Conservation (phyloP, 2,888 invertebrate species). For the Eristalis intricaria region DNA sequence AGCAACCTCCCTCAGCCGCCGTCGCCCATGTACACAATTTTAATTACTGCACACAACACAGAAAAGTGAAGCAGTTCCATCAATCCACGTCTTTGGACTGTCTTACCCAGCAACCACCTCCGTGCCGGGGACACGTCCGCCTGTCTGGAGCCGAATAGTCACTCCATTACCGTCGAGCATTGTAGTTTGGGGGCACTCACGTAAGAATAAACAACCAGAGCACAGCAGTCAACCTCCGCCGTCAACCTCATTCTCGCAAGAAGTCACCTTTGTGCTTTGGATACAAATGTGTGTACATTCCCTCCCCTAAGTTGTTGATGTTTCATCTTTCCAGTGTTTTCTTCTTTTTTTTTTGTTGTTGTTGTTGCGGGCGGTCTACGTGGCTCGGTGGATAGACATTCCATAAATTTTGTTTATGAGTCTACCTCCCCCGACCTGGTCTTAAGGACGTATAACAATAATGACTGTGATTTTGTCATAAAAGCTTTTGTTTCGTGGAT, state of each 20-base stretch:
- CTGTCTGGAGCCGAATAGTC: constrained; percentile 67
- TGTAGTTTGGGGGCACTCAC: constrained; percentile 39
- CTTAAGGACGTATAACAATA: constrained; percentile 66
- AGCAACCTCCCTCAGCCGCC: constrained; percentile 8
- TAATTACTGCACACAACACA: constrained; percentile 66
- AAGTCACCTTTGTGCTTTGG: constrained; percentile 62
- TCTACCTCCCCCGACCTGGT: constrained; percentile 52
- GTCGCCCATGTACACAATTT: constrained; percentile 37
- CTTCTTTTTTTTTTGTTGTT: constrained; percentile 2
- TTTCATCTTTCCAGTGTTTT: constrained; percentile 3
- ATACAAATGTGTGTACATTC: constrained; percentile 45
- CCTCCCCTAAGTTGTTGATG: constrained; percentile 48
- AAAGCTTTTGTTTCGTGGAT: constrained; percentile 65
- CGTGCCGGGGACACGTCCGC: constrained; percentile 47
- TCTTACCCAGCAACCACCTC: constrained; percentile 43
- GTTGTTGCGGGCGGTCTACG: background rate
- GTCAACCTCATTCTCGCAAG: constrained; percentile 44
- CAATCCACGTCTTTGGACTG: constrained; percentile 64
- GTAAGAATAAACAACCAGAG: constrained; percentile 59
- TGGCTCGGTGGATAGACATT: constrained; percentile 14
- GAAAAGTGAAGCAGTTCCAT: constrained; percentile 60
- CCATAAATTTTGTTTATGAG: constrained; percentile 63
- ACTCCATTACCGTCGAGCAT: constrained; percentile 39
- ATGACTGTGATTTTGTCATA: constrained; percentile 67
- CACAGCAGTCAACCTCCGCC: constrained; percentile 39